These are phyloP conservation scores for Isoperla grammatica DNA, from an alignment of 2,888 invertebrate species.

Conservation along the genomic window DNA sequence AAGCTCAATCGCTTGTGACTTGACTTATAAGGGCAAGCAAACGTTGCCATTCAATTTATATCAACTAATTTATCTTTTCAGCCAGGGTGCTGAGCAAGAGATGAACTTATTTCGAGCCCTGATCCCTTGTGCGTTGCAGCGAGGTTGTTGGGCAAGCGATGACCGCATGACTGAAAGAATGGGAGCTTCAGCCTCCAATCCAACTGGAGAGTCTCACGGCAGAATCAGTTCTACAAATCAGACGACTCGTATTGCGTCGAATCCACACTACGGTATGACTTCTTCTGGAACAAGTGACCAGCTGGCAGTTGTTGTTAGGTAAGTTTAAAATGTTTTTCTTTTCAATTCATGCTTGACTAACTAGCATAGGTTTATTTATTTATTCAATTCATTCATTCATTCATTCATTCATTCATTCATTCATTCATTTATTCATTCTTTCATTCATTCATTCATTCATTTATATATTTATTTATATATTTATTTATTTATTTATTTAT, in stretches of 20 bases:
- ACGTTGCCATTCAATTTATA: too few species aligned
- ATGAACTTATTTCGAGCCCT: slow-evolving; percentile 31
- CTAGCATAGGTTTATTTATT: too few species aligned
- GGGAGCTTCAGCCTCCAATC: slow-evolving; percentile 31
- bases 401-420: too few species aligned
- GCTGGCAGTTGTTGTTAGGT: slow-evolving; percentile 26
- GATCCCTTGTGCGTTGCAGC: slow-evolving; percentile 31
- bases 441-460: too few species aligned
- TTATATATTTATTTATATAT: too few species aligned
- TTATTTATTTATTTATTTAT: too few species aligned
- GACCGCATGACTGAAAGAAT: slow-evolving; percentile 31
- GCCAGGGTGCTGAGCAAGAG: slow-evolving; percentile 28
- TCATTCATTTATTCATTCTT: too few species aligned
- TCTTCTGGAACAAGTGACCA: slow-evolving; percentile 27
- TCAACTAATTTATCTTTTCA: slow-evolving; percentile 21
- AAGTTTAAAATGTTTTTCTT: too few species aligned
- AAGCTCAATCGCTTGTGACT: too few species aligned
- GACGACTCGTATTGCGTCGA: slow-evolving; percentile 22
- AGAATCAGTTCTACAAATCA: slow-evolving; percentile 25
- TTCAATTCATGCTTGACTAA: too few species aligned
- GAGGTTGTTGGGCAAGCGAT: slow-evolving; percentile 31
- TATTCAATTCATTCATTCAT: too few species aligned
- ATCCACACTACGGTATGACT: slow-evolving; percentile 23
- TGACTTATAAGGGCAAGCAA: too few species aligned
- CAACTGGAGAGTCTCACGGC: slow-evolving; percentile 28